These are phyloP conservation scores for Coptodon bakossiorum DNA, from an alignment of 2,113 vertebrate species.

Conservation along the genomic window DNA sequence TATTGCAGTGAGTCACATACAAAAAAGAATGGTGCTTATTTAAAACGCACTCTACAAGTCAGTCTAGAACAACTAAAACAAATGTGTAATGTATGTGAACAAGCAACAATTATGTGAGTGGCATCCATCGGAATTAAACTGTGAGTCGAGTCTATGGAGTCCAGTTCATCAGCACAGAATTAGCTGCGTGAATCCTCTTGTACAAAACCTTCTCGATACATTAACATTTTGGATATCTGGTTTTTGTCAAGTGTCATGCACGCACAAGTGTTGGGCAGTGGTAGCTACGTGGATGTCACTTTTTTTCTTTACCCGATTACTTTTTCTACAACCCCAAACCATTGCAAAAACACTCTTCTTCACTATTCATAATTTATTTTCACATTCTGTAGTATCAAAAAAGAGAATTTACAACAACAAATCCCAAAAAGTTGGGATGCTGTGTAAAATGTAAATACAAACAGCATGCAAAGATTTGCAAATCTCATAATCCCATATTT, in stretches of 20 bases:
- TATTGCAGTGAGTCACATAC: background rate
- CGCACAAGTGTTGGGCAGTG: accelerated
- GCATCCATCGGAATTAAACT: background rate
- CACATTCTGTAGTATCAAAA: background rate
- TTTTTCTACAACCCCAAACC: background rate
- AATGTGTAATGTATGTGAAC: background rate
- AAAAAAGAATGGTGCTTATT: background rate
- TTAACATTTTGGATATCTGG: background rate
- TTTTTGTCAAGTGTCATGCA: background rate
- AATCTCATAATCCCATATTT: background rate
- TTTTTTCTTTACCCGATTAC: background rate
- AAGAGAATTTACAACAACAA: background rate
- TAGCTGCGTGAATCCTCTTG: conserved; percentile 1
- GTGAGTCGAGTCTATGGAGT: background rate
- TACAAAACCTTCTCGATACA: background rate
- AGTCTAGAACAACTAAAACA: background rate
- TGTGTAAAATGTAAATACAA: background rate
- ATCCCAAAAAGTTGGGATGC: background rate
- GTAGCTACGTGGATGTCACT: background rate
- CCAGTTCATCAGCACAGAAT: conserved; percentile 7
- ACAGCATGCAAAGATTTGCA: background rate
- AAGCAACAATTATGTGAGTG: background rate
- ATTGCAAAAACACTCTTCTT: background rate
- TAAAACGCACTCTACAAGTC: background rate
- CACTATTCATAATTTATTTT: background rate